A percentile compares a stretch with the other conserved stretches of the same genome.
Conservation (phyloP, 1,140 invertebrate species). For the Psix sp. region DNA sequence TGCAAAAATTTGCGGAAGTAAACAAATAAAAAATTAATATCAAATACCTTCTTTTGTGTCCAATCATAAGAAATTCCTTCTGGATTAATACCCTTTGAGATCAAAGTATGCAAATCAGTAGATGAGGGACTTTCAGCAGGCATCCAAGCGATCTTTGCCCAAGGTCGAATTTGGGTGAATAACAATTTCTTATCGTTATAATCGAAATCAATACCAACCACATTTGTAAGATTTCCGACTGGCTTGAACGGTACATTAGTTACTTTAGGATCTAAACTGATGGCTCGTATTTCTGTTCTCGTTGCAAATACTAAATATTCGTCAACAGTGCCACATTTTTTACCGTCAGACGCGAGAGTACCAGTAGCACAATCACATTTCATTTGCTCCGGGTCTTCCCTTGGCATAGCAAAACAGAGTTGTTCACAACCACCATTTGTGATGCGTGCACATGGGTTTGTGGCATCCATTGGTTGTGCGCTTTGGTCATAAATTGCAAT, state of each 20-base stretch:
- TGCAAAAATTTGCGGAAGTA: too few relatives aligned
- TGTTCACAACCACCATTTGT: conserved; percentile 93
- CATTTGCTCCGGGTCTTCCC: conserved; percentile 69
- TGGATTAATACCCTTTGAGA: conserved; percentile 91
- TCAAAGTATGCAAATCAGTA: conserved; percentile 83
- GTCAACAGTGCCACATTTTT: conserved; percentile 87
- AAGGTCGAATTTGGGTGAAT: conserved; percentile 94
- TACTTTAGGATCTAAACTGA: conserved; percentile 88
- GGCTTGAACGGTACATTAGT: conserved; percentile 91
- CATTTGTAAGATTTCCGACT: conserved; percentile 93
- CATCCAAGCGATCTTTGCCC: conserved; percentile 90
- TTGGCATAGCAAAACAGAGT: conserved; percentile 94
- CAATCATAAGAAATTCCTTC: conserved; percentile 98
- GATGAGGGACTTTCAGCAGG: conserved; percentile 82
- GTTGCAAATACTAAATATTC: conserved; percentile 95
- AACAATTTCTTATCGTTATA: conserved; percentile 90
- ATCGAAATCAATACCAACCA: conserved; percentile 98
- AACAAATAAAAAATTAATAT: too few relatives aligned
- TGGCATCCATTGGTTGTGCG: conserved; percentile 89
- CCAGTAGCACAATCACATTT: conserved; percentile 95
- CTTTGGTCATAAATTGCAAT: conserved; percentile 93
- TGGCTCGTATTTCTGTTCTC: conserved; percentile 90
- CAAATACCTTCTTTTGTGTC: conserved; percentile 96
- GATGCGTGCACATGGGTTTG: conserved; percentile 85
- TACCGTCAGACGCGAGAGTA: conserved; percentile 80